Percentiles rank a stretch among this genome's conserved stretches.
Conservation (phyloP, 2,888 invertebrate species). For the Graphium colonna region DNA sequence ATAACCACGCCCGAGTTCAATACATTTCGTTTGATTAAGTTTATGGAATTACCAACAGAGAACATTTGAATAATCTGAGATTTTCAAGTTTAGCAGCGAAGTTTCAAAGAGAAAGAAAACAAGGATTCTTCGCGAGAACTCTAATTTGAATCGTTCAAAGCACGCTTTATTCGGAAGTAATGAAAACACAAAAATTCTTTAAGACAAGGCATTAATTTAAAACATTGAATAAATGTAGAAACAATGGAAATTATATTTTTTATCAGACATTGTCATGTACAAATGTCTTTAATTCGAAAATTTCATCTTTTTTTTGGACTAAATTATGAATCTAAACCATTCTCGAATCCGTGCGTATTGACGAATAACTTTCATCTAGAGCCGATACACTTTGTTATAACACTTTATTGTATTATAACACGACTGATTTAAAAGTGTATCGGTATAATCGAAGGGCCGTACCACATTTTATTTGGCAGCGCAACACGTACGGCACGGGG, state of each 20-base stretch:
- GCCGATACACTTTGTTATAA: no score
- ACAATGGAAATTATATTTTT: no score
- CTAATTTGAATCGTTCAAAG: conserved; percentile 7
- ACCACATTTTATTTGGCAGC: conserved; percentile 62
- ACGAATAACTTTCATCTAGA: no score
- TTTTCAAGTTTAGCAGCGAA: conserved; percentile 13
- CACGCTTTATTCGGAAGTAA: background rate
- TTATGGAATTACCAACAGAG: conserved; percentile 11
- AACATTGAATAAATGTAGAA: no score
- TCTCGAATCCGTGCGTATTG: no score
- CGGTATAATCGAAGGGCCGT: conserved; percentile 35
- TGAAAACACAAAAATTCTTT: background rate
- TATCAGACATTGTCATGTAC: no score
- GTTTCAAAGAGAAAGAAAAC: conserved; percentile 11
- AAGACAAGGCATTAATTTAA: no score
- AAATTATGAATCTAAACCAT: no score
- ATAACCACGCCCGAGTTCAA: background rate
- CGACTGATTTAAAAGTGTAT: no score
- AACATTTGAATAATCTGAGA: conserved; percentile 18
- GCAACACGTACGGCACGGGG: conserved; percentile 61
- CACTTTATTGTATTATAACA: no score
- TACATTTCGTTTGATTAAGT: conserved; percentile 7
- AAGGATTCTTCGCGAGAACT: background rate
- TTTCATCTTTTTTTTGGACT: no score
- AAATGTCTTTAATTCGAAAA: no score